Conservation (phyloP, 2,113 vertebrate genomes). For the Plotosus lineatus region DNA sequence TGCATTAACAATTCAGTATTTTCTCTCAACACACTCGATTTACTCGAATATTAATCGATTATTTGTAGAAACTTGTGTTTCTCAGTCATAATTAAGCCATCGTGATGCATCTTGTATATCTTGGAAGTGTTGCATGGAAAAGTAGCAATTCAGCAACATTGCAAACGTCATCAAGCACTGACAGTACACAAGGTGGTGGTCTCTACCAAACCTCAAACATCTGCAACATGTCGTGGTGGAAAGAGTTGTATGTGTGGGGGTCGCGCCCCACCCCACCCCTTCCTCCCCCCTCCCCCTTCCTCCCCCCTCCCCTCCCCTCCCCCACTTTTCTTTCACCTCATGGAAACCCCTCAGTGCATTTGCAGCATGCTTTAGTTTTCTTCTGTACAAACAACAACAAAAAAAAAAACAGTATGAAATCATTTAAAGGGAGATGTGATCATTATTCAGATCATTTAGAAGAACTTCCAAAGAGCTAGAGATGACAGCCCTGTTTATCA, state of each 20-base stretch:
- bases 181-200: conserved; percentile 10
- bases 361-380: neutral
- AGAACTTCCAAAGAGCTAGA: neutral
- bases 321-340: neutral
- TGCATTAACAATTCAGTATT: neutral
- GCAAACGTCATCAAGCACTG: conserved; percentile 18
- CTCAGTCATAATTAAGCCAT: neutral
- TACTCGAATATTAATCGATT: neutral
- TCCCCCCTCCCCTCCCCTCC: no score
- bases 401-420: conserved; percentile 1
- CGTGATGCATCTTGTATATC: neutral
- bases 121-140: conserved; percentile 35
- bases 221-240: conserved; percentile 38
- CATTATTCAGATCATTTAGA: neutral
- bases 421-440: neutral
- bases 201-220: conserved; percentile 45
- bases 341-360: conserved; percentile 10
- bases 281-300: no score
- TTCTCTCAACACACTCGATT: neutral
- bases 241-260: neutral
- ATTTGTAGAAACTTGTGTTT: neutral
- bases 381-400: neutral
- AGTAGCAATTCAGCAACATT: conserved; percentile 42
- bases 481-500: neutral
- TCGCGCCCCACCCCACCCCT: no score